Evolutionary conservation across 2,113 vertebrate genomes (phyloP).

Genomic region (Chaetodon auriga): DNA sequence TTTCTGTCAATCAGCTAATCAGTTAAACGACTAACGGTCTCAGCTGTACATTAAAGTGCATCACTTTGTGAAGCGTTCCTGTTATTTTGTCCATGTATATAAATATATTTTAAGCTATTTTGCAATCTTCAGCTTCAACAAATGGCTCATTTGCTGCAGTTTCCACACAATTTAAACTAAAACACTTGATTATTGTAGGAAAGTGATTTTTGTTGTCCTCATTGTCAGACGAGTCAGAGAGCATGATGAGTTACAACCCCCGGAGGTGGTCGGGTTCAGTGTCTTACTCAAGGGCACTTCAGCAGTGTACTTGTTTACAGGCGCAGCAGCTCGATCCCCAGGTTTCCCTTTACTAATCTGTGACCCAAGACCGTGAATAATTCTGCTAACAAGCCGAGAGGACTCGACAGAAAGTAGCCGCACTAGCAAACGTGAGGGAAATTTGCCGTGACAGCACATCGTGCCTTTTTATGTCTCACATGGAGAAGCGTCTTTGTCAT

Average conservation of each 20-base stretch:
- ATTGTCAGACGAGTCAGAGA: constrained; percentile 26
- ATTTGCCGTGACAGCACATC: constrained; percentile 40
- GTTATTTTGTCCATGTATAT: background rate
- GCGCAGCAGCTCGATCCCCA: constrained; percentile 6
- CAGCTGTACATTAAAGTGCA: background rate
- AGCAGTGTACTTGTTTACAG: constrained; percentile 21
- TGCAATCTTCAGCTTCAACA: background rate
- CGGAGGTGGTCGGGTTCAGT: background rate
- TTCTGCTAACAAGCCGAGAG: constrained; percentile 38
- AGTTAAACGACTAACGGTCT: background rate
- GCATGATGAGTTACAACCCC: constrained; percentile 35
- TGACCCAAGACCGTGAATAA: constrained; percentile 30
- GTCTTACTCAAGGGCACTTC: constrained; percentile 34
- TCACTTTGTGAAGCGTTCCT: background rate
- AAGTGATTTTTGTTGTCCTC: constrained; percentile 10
- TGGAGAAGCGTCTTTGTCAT: constrained; percentile 66
- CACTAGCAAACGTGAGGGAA: constrained; percentile 50
- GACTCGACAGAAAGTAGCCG: constrained; percentile 56
- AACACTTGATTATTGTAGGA: constrained; percentile 29
- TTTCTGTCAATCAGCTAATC: background rate
- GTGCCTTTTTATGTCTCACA: constrained; percentile 68
- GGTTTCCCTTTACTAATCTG: constrained; percentile 14
- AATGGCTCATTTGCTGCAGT: constrained; percentile 33
- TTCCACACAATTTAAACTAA: constrained; percentile 38
- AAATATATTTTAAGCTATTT: constrained; percentile 10